Evolutionary conservation across 2,888 invertebrate genomes (phyloP).

Genomic region (Drosophila melanosoma): DNA sequence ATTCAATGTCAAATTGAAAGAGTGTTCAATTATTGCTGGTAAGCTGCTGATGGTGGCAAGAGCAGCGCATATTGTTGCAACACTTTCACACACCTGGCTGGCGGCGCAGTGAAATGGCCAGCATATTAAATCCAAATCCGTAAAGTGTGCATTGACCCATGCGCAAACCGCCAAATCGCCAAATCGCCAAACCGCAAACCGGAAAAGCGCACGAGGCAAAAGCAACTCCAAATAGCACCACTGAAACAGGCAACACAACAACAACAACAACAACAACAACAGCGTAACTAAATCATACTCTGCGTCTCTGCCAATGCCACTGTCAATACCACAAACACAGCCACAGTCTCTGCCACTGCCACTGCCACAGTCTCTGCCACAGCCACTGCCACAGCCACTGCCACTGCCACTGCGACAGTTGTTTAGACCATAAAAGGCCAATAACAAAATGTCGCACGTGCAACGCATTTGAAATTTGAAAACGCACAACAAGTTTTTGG

Average conservation of each 20-base stretch:
- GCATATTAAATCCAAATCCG: conserved; percentile 66
- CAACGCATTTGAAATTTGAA: conserved; percentile 37
- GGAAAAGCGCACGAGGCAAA: conserved; percentile 66
- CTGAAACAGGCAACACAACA: conserved; percentile 13
- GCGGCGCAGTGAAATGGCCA: conserved; percentile 67
- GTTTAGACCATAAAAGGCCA: conserved; percentile 59
- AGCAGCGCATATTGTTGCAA: conserved; percentile 61
- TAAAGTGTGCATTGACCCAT: conserved; percentile 79
- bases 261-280: conserved; percentile 15
- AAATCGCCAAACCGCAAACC: conserved; percentile 60
- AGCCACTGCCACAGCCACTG: conserved; percentile 23
- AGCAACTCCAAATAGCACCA: conserved; percentile 18
- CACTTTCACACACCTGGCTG: conserved; percentile 73
- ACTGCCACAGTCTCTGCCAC: conserved; percentile 9
- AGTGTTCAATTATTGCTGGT: conserved; percentile 43
- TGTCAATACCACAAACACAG: conserved; percentile 1
- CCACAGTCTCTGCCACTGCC: conserved; percentile 22
- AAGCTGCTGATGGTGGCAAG: conserved; percentile 20
- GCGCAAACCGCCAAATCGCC: conserved; percentile 30
- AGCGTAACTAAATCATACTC: conserved; percentile 36
- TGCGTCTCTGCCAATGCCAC: conserved; percentile 1
- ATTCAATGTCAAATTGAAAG: conserved; percentile 67
- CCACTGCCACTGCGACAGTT: conserved; percentile 46
- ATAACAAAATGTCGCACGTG: conserved; percentile 48
- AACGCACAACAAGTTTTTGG: conserved; percentile 25